These are phyloP conservation scores for Setipinna tenuifilis DNA, from an alignment of 2,797 vertebrate species.

Conservation along the genomic window DNA sequence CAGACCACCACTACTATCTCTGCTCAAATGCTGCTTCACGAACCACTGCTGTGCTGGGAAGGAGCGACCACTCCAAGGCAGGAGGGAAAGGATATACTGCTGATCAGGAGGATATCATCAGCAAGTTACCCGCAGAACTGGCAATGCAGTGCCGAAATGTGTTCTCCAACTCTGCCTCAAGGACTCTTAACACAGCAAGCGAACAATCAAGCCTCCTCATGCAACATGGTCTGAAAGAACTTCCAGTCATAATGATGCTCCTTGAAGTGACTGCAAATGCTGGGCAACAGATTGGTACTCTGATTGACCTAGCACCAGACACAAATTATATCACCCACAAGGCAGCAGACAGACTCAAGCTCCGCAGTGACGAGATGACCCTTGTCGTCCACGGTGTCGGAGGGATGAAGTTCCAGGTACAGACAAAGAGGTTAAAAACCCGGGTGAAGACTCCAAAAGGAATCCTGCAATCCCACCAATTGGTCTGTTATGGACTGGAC, in stretches of 20 bases:
- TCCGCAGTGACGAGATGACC: conserved; percentile 40
- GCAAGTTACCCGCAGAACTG: conserved; percentile 33
- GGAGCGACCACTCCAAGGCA: too few species aligned
- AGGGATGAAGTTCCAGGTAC: conserved; percentile 37
- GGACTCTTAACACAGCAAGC: neutral
- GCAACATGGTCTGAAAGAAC: too few species aligned
- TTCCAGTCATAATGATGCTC: too few species aligned
- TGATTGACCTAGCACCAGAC: conserved; percentile 39
- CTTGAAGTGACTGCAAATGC: conserved; percentile 46
- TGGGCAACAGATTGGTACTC: conserved; percentile 35
- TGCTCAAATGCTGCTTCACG: conserved; percentile 41
- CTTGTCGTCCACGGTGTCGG: conserved; percentile 33
- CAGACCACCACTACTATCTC: conserved; percentile 42
- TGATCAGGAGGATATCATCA: too few species aligned
- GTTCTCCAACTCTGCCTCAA: neutral
- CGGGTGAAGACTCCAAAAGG: too few species aligned
- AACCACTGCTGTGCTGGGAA: too few species aligned
- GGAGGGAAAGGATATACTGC: too few species aligned
- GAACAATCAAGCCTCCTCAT: conserved; percentile 38
- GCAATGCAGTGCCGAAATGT: conserved; percentile 17
- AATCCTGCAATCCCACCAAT: too few species aligned
- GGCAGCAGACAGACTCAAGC: too few species aligned
- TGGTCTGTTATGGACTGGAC: too few species aligned
- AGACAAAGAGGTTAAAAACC: neutral
- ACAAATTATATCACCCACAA: too few species aligned